These are phyloP conservation scores for Macrosiphum euphorbiae DNA, from an alignment of 2,888 invertebrate species.

Conservation along the genomic window DNA sequence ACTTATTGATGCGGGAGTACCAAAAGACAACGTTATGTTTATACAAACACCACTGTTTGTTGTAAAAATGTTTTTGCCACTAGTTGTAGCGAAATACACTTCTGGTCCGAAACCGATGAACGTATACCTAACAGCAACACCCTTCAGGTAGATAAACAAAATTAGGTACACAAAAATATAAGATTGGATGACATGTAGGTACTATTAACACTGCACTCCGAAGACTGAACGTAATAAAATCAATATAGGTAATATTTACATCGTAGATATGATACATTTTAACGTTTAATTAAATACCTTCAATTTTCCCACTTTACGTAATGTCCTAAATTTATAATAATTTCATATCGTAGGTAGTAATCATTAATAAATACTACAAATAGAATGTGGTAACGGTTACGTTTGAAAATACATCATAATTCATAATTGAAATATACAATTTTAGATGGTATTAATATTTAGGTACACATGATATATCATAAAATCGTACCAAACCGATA, in stretches of 20 bases:
- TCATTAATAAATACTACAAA: neutral
- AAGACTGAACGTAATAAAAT: neutral
- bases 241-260: neutral
- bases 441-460: neutral
- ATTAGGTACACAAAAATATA: neutral
- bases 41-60: slow-evolving; percentile 94
- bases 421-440: neutral
- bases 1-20: slow-evolving; percentile 94
- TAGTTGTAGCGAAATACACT: slow-evolving; percentile 86
- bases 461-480: neutral
- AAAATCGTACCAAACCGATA: neutral
- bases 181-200: neutral
- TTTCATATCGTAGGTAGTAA: neutral
- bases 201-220: neutral
- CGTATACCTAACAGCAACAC: slow-evolving; percentile 89
- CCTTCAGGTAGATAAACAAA: slow-evolving; percentile 75
- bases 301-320: neutral
- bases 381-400: neutral
- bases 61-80: slow-evolving; percentile 90
- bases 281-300: too few relatives aligned
- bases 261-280: neutral
- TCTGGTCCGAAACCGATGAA: slow-evolving; percentile 90
- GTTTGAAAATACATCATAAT: neutral
- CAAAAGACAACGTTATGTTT: slow-evolving; percentile 92
- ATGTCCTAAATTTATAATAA: neutral